These are phyloP conservation scores for Carassius auratus DNA, from an alignment of 2,113 vertebrate species.

Conservation along the genomic window DNA sequence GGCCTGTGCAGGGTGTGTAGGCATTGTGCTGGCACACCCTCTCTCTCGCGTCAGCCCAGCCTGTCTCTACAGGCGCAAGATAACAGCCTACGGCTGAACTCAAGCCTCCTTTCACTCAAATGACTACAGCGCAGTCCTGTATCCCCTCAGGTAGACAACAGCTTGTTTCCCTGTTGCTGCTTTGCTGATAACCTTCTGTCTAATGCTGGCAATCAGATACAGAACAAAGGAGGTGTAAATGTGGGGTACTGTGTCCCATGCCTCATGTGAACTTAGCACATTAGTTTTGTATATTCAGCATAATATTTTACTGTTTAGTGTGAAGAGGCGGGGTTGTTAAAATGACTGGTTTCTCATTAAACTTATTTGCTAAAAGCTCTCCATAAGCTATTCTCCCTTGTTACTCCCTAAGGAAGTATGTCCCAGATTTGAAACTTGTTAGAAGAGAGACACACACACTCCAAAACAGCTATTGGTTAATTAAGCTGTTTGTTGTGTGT, in stretches of 20 bases:
- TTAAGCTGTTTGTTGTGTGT: conserved; percentile 10
- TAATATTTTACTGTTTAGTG: not conserved
- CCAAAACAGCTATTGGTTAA: not conserved
- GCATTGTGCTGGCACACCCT: conserved; percentile 40
- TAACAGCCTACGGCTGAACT: conserved; percentile 39
- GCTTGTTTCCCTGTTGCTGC: not conserved
- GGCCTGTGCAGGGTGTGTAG: conserved; percentile 47
- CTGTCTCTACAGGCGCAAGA: conserved; percentile 52
- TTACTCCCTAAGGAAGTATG: conserved; percentile 2
- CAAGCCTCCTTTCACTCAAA: conserved; percentile 31
- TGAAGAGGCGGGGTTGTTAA: not conserved
- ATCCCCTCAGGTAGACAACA: not conserved
- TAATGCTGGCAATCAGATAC: conserved; percentile 11
- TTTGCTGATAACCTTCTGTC: not conserved
- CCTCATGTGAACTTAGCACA: not conserved
- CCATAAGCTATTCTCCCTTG: too few relatives aligned
- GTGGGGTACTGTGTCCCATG: not conserved
- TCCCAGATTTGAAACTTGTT: conserved; percentile 19
- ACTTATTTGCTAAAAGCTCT: not conserved
- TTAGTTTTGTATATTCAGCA: not conserved
- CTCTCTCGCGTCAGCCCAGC: conserved; percentile 36
- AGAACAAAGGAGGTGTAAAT: not conserved
- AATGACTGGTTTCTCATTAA: not conserved
- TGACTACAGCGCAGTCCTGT: not conserved
- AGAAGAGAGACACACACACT: not conserved